A percentile compares a stretch with the other conserved stretches of the same genome.
Evolutionary conservation across 2,888 invertebrate species (phyloP).

Genomic region (Hydroisotoma schaefferi): DNA sequence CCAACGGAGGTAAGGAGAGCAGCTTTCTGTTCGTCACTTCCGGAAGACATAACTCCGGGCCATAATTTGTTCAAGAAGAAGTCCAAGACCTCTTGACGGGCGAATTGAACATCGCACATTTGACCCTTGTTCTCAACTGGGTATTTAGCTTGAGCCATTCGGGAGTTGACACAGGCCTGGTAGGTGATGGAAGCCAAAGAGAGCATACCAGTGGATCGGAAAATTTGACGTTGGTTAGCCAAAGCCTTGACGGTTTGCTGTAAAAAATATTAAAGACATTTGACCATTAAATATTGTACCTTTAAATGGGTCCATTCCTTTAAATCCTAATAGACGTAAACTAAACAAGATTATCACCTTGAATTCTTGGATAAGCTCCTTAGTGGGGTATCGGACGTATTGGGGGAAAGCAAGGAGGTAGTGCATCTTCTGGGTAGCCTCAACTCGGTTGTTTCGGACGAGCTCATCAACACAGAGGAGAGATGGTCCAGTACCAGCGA

Average conservation of each 20-base stretch:
- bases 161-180: slow-evolving; percentile 11
- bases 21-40: not conserved
- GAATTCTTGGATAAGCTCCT: slow-evolving; percentile 3
- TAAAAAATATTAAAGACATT: too few species aligned
- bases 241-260: not conserved
- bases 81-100: not conserved
- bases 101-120: not conserved
- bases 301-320: too few species aligned
- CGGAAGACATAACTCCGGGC: not conserved
- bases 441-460: not conserved
- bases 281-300: too few species aligned
- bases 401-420: slow-evolving; percentile 2
- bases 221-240: not conserved
- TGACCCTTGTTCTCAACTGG: not conserved
- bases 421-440: not conserved
- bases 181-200: slow-evolving; percentile 10
- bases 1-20: slow-evolving; percentile 2
- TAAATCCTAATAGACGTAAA: too few species aligned
- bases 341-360: too few species aligned
- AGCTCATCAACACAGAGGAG: not conserved
- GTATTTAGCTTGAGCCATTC: slow-evolving; percentile 9
- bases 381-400: slow-evolving; percentile 9
- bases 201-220: not conserved
- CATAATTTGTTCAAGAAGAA: not conserved
- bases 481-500: slow-evolving; percentile 6